Evolutionary conservation across 2,113 vertebrate genomes (phyloP).

Genomic region (Raja brachyura): DNA sequence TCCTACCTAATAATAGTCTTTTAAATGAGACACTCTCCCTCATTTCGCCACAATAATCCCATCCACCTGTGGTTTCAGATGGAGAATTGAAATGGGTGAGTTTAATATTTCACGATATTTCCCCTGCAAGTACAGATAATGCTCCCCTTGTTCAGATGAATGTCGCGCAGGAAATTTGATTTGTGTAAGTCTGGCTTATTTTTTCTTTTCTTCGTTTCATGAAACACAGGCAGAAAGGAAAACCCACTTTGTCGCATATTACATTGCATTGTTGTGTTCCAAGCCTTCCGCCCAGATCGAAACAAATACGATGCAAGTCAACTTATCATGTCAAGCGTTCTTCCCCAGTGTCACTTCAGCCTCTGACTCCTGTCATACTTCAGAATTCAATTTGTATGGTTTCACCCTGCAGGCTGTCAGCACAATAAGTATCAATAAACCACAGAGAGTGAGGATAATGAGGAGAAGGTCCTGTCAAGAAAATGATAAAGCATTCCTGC

Average conservation of each 20-base stretch:
- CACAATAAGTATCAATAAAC: conserved; percentile 36
- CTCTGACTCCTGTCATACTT: conserved; percentile 11
- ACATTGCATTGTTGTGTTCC: not conserved
- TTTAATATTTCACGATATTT: not conserved
- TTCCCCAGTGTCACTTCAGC: not conserved
- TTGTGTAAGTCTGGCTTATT: not conserved
- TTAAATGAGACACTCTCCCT: not conserved
- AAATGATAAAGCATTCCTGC: conserved; percentile 37
- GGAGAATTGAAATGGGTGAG: not conserved
- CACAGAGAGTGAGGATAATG: conserved; percentile 31
- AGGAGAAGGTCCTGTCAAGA: conserved; percentile 34
- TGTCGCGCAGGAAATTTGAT: not conserved
- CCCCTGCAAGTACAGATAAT: not conserved
- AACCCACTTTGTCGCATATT: not conserved
- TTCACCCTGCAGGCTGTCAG: conserved; percentile 4
- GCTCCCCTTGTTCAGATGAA: not conserved
- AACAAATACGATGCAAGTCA: conserved; percentile 5
- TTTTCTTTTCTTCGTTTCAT: not conserved
- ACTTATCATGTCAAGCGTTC: conserved; percentile 18
- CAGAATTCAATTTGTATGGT: conserved; percentile 4
- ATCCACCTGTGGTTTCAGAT: not conserved
- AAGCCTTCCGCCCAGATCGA: not conserved
- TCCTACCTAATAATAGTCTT: not conserved
- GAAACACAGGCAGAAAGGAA: not conserved
- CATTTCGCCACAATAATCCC: not conserved